Conservation (phyloP, 1,140 invertebrate genomes). For the Acromyrmex echinatior region DNA sequence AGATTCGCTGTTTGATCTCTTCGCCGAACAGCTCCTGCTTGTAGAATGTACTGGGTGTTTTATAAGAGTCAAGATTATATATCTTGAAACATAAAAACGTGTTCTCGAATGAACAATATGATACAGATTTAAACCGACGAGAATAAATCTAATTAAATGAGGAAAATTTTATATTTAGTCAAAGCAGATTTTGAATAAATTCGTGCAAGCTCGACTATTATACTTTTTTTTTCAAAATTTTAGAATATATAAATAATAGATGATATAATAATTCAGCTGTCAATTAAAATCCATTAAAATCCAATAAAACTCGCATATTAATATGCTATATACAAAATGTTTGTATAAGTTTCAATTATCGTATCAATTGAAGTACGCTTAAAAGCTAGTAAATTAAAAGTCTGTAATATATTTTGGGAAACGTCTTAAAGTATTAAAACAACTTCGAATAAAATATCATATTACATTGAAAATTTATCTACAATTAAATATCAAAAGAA, state of each 20-base stretch:
- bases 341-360: neutral
- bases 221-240: neutral
- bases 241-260: neutral
- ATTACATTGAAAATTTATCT: neutral
- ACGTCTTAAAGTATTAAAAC: neutral
- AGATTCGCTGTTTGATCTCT: conserved; percentile 57
- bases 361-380: no score
- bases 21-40: conserved; percentile 16
- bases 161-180: no score
- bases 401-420: neutral
- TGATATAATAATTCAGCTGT: neutral
- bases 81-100: neutral
- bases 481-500: neutral
- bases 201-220: neutral
- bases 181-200: neutral
- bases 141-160: no score
- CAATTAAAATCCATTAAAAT: neutral
- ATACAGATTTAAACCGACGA: no score
- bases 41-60: conserved; percentile 36
- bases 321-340: neutral
- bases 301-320: neutral
- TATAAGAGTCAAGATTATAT: neutral
- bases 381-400: neutral
- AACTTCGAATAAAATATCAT: neutral
- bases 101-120: neutral